These are phyloP conservation scores for Carcinoscorpius rotundicauda DNA, from an alignment of 1,140 invertebrate genomes.

Conservation along the genomic window DNA sequence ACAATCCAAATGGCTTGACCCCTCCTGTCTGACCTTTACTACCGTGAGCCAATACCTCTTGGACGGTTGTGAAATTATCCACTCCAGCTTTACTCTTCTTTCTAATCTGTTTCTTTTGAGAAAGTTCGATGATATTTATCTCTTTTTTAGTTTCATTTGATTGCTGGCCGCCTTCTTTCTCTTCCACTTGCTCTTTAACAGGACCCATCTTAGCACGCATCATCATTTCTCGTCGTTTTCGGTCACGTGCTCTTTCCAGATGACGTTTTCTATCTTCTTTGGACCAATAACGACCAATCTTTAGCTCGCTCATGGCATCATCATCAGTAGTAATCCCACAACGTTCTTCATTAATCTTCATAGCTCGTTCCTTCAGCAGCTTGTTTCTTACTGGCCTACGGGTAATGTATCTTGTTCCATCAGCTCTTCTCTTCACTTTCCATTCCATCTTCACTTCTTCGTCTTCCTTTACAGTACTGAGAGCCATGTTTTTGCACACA, in stretches of 20 bases:
- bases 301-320: conserved; percentile 65
- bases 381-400: conserved; percentile 53
- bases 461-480: conserved; percentile 15
- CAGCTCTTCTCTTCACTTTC: conserved; percentile 64
- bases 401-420: conserved; percentile 66
- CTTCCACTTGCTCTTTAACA: conserved; percentile 1
- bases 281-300: conserved; percentile 65
- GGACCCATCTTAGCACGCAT: neutral
- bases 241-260: conserved; percentile 51
- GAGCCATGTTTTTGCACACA: neutral
- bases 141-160: conserved; percentile 1
- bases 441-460: conserved; percentile 50
- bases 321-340: conserved; percentile 66
- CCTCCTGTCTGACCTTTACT: conserved; percentile 23
- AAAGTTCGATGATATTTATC: conserved; percentile 35
- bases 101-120: conserved; percentile 39
- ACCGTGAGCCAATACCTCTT: conserved; percentile 39
- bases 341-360: conserved; percentile 53
- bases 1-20: conserved; percentile 2
- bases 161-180: conserved; percentile 5
- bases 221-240: conserved; percentile 32
- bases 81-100: conserved; percentile 36
- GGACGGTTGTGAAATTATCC: conserved; percentile 40
- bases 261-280: conserved; percentile 65
- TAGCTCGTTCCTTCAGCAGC: conserved; percentile 52